Percentiles rank a stretch among this genome's conserved stretches.
Evolutionary conservation across 2,888 invertebrate species (phyloP).

Genomic region (Oligia fasciuncula): DNA sequence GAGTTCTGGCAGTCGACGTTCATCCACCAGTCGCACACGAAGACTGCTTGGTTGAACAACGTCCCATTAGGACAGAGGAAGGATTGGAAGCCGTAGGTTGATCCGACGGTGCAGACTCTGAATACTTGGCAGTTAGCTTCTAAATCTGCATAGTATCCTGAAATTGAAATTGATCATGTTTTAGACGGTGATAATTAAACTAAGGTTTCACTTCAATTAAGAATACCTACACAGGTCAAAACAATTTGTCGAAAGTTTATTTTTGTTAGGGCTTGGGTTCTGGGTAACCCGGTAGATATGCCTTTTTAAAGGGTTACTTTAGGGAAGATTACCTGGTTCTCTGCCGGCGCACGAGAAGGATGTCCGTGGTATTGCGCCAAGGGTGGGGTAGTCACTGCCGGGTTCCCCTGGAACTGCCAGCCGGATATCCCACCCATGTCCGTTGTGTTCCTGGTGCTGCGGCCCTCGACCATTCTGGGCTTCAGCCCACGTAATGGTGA

Average conservation of each 20-base stretch:
- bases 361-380: slow-evolving; percentile 90
- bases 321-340: slow-evolving; percentile 85
- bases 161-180: slow-evolving; percentile 60
- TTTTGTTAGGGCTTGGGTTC: not conserved
- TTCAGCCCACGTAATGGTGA: slow-evolving; percentile 68
- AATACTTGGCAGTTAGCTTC: slow-evolving; percentile 92
- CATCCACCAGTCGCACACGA: slow-evolving; percentile 93
- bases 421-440: slow-evolving; percentile 90
- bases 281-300: too few relatives aligned
- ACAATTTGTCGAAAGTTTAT: not conserved
- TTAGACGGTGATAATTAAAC: not conserved
- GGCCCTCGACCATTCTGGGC: slow-evolving; percentile 77
- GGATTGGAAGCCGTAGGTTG: slow-evolving; percentile 89
- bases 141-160: slow-evolving; percentile 92
- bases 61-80: slow-evolving; percentile 93
- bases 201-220: not conserved
- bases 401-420: slow-evolving; percentile 92
- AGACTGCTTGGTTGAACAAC: slow-evolving; percentile 91
- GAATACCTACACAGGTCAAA: not conserved
- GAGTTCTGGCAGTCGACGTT: slow-evolving; percentile 90
- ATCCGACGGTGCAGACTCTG: slow-evolving; percentile 91
- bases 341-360: slow-evolving; percentile 91
- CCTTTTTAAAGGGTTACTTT: not conserved
- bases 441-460: slow-evolving; percentile 78
- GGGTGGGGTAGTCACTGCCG: slow-evolving; percentile 91